Base-by-base conservation (phyloP, 2,797 vertebrate genomes). In the Spinus olivaceus region DNA sequence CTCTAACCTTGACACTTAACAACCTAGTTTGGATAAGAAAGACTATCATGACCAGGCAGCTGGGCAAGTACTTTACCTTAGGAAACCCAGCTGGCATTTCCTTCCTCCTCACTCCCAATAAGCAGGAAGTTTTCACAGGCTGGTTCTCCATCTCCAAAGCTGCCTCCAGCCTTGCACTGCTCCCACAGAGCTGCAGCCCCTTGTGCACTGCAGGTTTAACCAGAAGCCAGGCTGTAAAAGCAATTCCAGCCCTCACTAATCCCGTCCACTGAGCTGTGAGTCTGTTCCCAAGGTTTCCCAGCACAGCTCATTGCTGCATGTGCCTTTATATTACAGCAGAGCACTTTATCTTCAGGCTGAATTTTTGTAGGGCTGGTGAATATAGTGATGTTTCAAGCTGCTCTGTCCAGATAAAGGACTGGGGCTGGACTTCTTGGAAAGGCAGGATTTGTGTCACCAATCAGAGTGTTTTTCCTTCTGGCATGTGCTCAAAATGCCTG, bases 161-260 rank as follows among this genome's bases (percentile, higher is more conserved):
- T 57, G 49, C 41, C 28, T 59, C 50, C 42, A 18, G 24, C 42
- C 30, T 33, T 41, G 39, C 0, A 1, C 23, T 50, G 33, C 47
- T 70, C 7, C 2, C 25, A 23, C 23, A 67, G 61, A 78, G 46
- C 51, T 53, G 63, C 6, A 8, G 37, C 39, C n/a, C 50, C 10
- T 1, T 0, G 6, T 22, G 14, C 42, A 63, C 74, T 18, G 6
- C 32, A 78, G 83, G 56, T 85, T 91, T 96, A 92, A 91, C 2
- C 4, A 90, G 35, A 67, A 94, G 17, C 7, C 35, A 65, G 53
- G 47, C 46, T 65, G 57, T 44, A 91, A 89, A 95, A 91, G 90
- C 81, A 93, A 82, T 93, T 84, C 81, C 77, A 86, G 70, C 41
- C 80, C 50, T 88, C 16, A 3, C 50, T 97, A 93, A 95, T 97